Evolutionary conservation across 2,113 vertebrate species (phyloP).

Genomic region (Scytalopus superciliaris): DNA sequence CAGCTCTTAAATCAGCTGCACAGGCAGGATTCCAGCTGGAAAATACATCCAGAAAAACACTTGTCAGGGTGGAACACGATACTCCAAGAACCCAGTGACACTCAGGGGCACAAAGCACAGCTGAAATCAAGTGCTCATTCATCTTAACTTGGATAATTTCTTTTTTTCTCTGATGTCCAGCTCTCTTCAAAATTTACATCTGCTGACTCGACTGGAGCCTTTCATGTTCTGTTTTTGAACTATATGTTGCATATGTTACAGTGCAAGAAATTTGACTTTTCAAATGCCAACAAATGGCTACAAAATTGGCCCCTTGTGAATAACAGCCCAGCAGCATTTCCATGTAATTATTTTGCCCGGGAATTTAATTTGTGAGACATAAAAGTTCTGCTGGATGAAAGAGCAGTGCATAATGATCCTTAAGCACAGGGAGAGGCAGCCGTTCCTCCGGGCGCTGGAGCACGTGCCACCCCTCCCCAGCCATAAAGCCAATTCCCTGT

Average conservation of each 20-base stretch:
- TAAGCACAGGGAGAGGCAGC: conserved; percentile 20
- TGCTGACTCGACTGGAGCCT: conserved; percentile 10
- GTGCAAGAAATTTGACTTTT: conserved; percentile 68
- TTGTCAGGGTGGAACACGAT: accelerated
- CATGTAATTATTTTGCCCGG: conserved; percentile 71
- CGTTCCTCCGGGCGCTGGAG: background rate
- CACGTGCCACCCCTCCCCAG: background rate
- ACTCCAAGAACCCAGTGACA: accelerated
- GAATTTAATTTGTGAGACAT: conserved; percentile 71
- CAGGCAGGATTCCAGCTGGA: background rate
- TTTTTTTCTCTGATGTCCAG: conserved; percentile 31
- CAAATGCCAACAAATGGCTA: conserved; percentile 68
- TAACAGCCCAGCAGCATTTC: conserved; percentile 68
- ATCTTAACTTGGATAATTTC: background rate
- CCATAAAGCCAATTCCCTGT: background rate
- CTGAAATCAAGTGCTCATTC: background rate
- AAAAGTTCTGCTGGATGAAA: conserved; percentile 62
- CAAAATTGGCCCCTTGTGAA: conserved; percentile 73
- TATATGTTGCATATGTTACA: conserved; percentile 43
- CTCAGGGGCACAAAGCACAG: background rate
- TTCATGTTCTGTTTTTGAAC: conserved; percentile 58
- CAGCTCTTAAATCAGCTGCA: accelerated
- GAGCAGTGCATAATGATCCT: conserved; percentile 51
- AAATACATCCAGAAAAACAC: background rate
- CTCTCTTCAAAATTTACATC: conserved; percentile 7